Conservation (phyloP, 2,113 vertebrate species). For the Burhinus bistriatus region DNA sequence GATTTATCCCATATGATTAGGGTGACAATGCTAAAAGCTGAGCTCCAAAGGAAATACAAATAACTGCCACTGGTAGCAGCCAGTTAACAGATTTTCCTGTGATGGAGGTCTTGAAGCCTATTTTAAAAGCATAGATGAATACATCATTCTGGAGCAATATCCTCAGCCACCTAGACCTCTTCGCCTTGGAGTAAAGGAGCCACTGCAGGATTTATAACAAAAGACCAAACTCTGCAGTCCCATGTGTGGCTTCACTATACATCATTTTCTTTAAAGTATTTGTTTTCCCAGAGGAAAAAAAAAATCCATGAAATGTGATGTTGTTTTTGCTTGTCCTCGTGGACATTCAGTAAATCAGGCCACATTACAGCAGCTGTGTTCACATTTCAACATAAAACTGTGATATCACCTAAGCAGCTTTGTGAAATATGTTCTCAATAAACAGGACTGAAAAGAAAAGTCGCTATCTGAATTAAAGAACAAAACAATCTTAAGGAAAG, state of each 20-base stretch:
- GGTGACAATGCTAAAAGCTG: constrained; percentile 8
- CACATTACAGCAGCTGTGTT: background rate
- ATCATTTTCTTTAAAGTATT: constrained; percentile 18
- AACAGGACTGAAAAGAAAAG: background rate
- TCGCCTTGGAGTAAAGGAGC: background rate
- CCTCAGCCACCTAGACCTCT: background rate
- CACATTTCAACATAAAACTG: constrained; percentile 22
- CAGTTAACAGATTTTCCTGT: constrained; percentile 4
- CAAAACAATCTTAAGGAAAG: background rate
- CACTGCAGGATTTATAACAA: constrained; percentile 4
- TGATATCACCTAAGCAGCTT: constrained; percentile 4
- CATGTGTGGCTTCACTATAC: background rate
- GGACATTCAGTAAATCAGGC: constrained; percentile 52
- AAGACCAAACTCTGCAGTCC: background rate
- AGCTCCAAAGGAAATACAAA: constrained; percentile 49
- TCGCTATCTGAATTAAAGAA: background rate
- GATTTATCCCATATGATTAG: background rate
- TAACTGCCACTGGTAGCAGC: constrained; percentile 1
- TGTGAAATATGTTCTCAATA: constrained; percentile 41
- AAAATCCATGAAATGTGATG: constrained; percentile 30
- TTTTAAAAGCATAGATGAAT: constrained; percentile 47
- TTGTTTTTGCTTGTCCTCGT: constrained; percentile 12
- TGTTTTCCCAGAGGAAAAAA: constrained; percentile 1
- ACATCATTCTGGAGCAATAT: constrained; percentile 44
- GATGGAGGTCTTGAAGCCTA: constrained; percentile 28